A percentile compares a stretch with the other conserved stretches of the same genome.
These are phyloP conservation scores for Drosophila prostipennis DNA, from an alignment of 2,888 invertebrate species.

Conservation along the genomic window DNA sequence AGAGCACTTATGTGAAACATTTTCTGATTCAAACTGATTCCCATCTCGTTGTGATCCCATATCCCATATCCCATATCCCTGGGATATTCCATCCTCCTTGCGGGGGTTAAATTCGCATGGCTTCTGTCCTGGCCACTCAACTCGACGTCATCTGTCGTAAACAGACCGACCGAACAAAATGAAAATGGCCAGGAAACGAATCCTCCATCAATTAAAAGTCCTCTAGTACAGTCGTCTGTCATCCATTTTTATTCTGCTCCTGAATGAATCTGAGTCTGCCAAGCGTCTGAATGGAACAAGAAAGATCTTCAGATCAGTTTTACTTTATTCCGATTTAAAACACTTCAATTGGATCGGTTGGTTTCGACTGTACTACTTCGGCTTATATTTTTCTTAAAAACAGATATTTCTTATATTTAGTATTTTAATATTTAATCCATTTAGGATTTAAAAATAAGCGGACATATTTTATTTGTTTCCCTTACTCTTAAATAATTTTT, in stretches of 20 bases:
- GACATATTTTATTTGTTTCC: too few relatives aligned
- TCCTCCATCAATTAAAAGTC: conserved; percentile 6
- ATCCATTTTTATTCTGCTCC: not conserved
- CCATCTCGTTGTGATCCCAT: conserved; percentile 16
- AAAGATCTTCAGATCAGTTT: conserved; percentile 11
- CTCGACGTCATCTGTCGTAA: conserved; percentile 26
- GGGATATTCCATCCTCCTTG: not conserved
- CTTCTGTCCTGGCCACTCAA: conserved; percentile 13
- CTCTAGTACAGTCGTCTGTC: conserved; percentile 9
- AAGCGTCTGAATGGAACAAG: conserved; percentile 9
- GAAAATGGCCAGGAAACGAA: conserved; percentile 18
- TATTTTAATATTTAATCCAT: too few relatives aligned
- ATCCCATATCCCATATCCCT: too few relatives aligned
- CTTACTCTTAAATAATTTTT: too few relatives aligned
- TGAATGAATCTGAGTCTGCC: conserved; percentile 4
- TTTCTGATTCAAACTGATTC: conserved; percentile 22
- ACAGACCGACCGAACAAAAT: conserved; percentile 1
- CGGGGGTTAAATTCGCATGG: conserved; percentile 22
- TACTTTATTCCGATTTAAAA: too few relatives aligned
- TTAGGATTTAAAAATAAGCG: too few relatives aligned
- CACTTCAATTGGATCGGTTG: too few relatives aligned
- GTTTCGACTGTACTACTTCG: too few relatives aligned
- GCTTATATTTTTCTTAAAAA: too few relatives aligned
- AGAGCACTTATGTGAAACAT: conserved; percentile 40
- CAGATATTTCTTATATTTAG: too few relatives aligned